These are phyloP conservation scores for Leuciscus idus DNA, from an alignment of 2,113 vertebrate genomes.

Conservation along the genomic window DNA sequence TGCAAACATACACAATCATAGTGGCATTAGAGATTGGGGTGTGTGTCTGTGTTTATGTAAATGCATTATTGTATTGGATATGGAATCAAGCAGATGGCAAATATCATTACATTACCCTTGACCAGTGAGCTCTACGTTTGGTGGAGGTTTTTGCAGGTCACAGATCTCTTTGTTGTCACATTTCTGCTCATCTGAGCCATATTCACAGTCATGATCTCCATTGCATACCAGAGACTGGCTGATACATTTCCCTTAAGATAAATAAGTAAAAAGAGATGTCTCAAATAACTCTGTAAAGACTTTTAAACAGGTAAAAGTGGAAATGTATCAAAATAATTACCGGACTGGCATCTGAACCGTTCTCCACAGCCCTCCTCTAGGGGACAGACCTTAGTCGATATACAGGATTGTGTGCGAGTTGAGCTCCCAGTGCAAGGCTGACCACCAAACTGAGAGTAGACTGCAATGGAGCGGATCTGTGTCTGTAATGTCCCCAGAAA, in stretches of 20 bases:
- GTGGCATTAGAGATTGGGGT: background rate
- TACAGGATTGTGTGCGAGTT: slow-evolving; percentile 76
- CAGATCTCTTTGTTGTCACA: slow-evolving; percentile 76
- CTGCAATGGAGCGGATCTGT: slow-evolving; percentile 74
- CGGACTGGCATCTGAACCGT: slow-evolving; percentile 87
- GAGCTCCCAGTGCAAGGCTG: slow-evolving; percentile 72
- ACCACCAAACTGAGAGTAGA: slow-evolving; percentile 85
- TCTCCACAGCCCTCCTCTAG: slow-evolving; percentile 84
- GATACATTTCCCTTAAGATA: slow-evolving; percentile 74
- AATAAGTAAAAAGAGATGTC: slow-evolving; percentile 57
- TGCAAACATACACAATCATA: background rate
- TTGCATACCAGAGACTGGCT: slow-evolving; percentile 86
- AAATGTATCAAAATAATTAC: slow-evolving; percentile 64
- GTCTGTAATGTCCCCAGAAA: slow-evolving; percentile 69
- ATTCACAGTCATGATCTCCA: slow-evolving; percentile 91
- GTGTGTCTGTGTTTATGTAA: slow-evolving; percentile 1
- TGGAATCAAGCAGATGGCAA: background rate
- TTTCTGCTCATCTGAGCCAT: slow-evolving; percentile 81
- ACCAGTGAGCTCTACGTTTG: slow-evolving; percentile 85
- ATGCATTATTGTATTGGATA: slow-evolving; percentile 8
- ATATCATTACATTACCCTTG: slow-evolving; percentile 75
- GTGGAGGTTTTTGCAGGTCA: slow-evolving; percentile 80
- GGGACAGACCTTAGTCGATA: slow-evolving; percentile 80
- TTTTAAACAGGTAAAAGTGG: background rate
- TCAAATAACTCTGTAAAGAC: background rate